Base-by-base conservation (phyloP, 2,888 invertebrate species). In the Euplexia lucipara region DNA sequence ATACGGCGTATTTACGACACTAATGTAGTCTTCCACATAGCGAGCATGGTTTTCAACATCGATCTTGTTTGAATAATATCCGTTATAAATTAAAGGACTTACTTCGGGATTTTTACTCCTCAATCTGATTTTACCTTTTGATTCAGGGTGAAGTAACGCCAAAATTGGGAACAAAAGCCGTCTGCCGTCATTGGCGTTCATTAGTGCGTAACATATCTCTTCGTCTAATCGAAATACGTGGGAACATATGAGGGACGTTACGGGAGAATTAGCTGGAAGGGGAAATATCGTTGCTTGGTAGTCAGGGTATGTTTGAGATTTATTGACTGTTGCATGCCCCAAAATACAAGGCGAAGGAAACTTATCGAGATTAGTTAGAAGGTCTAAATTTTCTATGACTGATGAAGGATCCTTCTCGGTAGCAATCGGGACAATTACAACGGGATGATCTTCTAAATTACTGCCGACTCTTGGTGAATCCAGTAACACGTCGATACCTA, bases 401-500 rank as follows among this genome's bases (percentile, higher is more conserved):
- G 83, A 72, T 18, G 39, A 26, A 9, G 67, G 35, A 16, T 78
- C 70, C 22, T 76, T 76, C n/a, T 77, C 65, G 0, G 77, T 83
- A 0, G 73, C 77, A 44, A 89, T 62, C 5, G 77, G 18, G 0
- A 88, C 63, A 0, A 82, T 62, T 0, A 84, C 83, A 1, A 82
- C 1, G 0, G 83, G 42, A 64, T 91, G 91, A 56, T 90, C 89
- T 70, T 86, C 83, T 18, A 83, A 75, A 62, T 92, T 89, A n/a
- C 75, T 47, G 0, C 92, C 92, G 0, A 92, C 90, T 4, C 73
- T 51, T 3, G 88, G 87, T 0, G 86, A 85, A 70, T 91, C 79
- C 3, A 86, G 37, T 4, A 88, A 37, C 0, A 87, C 78, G 22
- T 83, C 20, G 16, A 91, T 88, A n/a, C 78, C 79, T 14, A 85